Evolutionary conservation across 2,888 invertebrate genomes (phyloP), one percentile per base, ranked within the genome.

Genomic region (Notodonta ziczac): DNA sequence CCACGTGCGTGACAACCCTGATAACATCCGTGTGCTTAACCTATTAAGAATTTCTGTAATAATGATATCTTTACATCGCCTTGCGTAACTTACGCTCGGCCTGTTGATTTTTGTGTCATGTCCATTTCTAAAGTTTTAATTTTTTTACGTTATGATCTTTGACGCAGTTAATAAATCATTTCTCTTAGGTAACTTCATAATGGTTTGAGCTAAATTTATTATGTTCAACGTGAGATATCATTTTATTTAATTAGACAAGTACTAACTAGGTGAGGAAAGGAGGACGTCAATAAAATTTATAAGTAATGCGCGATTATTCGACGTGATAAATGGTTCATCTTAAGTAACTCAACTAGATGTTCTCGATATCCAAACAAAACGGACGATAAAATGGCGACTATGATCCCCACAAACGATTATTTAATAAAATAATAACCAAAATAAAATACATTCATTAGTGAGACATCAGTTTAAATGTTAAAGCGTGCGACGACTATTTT

Each of bases 1-100:
- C 0, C 16, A 16, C 50, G 8, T 14, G n/a, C 9, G 56, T 53
- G 59, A 50, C 53, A 56, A n/a, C 16, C 61, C 55, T 55, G 10
- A 72, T 77, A 72, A 76, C 78, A 84, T 86, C 86, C 85, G 84
- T 85, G 79, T 86, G 69, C 77, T 80, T 84, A 83, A 81, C 84
- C 83, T 77, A 87, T 84, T 82, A 84, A 84, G 67, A 75, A 81
- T 74, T 78, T 78, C 77, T 70, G 61, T 61, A 65, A 67, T 65
- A 64, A 69, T 67, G 59, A 64, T 61, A 68, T 65, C 46, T 67
- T 68, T 61, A 66, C 60, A 60, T 64, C 24, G 35, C 39, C 50
- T 74, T 70, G 53, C 68, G 62, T 68, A 66, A 77, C 60, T 52
- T 56, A 57, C 10, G 2, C 16, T 44, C 35, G 44, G 54, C 56